Base-by-base conservation (phyloP, 2,888 invertebrate species). In the Aspidapion aeneum region DNA sequence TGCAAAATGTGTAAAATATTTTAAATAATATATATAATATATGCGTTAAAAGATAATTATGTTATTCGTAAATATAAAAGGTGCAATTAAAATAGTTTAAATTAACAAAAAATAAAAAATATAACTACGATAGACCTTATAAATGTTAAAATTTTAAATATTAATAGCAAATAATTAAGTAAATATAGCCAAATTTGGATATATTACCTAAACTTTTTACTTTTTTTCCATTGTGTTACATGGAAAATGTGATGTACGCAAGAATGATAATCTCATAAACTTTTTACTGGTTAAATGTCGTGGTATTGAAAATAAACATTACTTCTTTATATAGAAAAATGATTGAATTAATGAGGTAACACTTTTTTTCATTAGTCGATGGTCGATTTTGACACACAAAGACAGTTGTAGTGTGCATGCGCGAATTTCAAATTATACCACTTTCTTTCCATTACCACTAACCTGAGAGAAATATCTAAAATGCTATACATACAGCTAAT, bases 401-500 rank as follows among this genome's bases (percentile, higher is more conserved):
- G 79, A 79, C 78, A 79, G 74, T 77, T 78, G 75, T 78, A 75
- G 74, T 78, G 75, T 78, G 74, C 78, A 78, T 79, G 78, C 78
- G 76, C 73, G 74, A n/a, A n/a, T n/a, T n/a, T n/a, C n/a, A n/a
- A n/a, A n/a, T n/a, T n/a, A 74, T 75, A 72, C 76, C 70, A 59
- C 63, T 69, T 64, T 76, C 70, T 75, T 71, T 77, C 76, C 76
- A 78, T 74, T 77, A 76, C 77, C 77, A 80, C 77, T 79, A 78
- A 78, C 77, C 78, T 78, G 77, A 76, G 76, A 77, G 73, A 73
- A 77, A 79, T 75, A 73, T 78, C 80, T 80, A 79, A 78, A 79
- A 78, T 81, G 80, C 81, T 81, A 81, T 81, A 78, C 79, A 80
- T 80, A 80, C 78, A 79, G 76, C 80, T 80, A 81, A 72, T 35